Evolutionary conservation across 2,888 invertebrate genomes (phyloP), one percentile per base, ranked within the genome.

Genomic region (Meta bourneti): DNA sequence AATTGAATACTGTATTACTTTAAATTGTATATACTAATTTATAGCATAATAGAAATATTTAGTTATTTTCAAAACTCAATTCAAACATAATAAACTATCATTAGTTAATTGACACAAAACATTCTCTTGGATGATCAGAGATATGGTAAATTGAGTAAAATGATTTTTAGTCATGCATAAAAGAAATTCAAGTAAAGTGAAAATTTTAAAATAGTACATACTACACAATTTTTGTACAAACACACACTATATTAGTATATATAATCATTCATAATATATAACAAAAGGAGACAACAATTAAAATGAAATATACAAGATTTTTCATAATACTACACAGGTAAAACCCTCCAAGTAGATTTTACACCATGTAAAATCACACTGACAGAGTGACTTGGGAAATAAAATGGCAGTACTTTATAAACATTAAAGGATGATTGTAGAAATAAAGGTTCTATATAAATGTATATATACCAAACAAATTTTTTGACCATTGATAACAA

Each of bases 221-320:
- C 69, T 6, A 54, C 13, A 80, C 80, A 80, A 69, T 69, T 75
- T 82, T 70, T 81, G 19, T 70, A 61, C 69, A 51, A 78, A 70
- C 70, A 70, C 70, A 48, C 16, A 71, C 69, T 61, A 79, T 70
- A 82, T 20, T 51, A 20, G 16, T 72, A 69, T 16, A 20, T 52
- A 82, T 82, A 81, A 72, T 82, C 51, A 82, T 72, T 34, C 34
- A 34, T 34, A 34, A 34, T 34, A 34, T 34, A 34, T 34, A 34
- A 34, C 34, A 34, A 34, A 34, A 34, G 34, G 34, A 34, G 34
- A 34, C 34, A 52, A 71, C 71, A 82, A 78, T n/a, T 78, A 52
- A 82, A 84, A 75, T 54, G 61, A 74, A 82, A 82, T 82, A 13
- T 82, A 84, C 75, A 84, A 54, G 20, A 19, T 75, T 74, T 75